Conservation (phyloP, 1,140 invertebrate genomes). For the Acromyrmex heyeri region DNA sequence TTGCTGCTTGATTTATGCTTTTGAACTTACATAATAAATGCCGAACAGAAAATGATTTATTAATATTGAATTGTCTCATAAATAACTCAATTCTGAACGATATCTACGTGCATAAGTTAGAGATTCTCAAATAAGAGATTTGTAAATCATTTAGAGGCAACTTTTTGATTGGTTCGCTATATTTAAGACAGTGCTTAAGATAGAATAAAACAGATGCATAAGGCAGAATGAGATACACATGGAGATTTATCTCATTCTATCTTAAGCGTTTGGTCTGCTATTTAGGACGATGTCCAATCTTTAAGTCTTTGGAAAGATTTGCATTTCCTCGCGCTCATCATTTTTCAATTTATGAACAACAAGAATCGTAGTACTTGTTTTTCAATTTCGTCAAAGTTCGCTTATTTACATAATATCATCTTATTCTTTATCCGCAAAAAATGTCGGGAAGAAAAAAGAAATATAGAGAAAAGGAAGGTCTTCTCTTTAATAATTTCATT, state of each 20-base stretch:
- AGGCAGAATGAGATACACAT: too few species aligned
- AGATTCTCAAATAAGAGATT: too few species aligned
- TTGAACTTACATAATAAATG: neutral
- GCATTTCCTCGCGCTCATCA: neutral
- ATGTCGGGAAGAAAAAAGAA: neutral
- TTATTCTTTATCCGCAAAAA: neutral
- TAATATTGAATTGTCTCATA: neutral
- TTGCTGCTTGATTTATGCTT: neutral
- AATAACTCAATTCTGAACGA: neutral
- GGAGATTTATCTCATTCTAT: too few species aligned
- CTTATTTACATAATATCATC: neutral
- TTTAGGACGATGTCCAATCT: too few species aligned
- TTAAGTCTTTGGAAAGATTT: neutral
- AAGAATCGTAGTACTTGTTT: neutral
- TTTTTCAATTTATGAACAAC: neutral
- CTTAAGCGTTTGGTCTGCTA: too few species aligned
- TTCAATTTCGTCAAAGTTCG: neutral
- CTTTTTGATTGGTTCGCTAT: too few species aligned
- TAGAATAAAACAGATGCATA: too few species aligned
- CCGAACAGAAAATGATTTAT: slow-evolving; percentile 10
- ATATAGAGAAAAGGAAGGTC: neutral
- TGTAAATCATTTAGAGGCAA: too few species aligned
- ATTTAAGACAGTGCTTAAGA: too few species aligned
- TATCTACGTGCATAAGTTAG: too few species aligned
- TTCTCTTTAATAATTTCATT: slow-evolving; percentile 65